These are phyloP conservation scores for Adelges cooleyi DNA, from an alignment of 1,140 invertebrate species.

Conservation along the genomic window DNA sequence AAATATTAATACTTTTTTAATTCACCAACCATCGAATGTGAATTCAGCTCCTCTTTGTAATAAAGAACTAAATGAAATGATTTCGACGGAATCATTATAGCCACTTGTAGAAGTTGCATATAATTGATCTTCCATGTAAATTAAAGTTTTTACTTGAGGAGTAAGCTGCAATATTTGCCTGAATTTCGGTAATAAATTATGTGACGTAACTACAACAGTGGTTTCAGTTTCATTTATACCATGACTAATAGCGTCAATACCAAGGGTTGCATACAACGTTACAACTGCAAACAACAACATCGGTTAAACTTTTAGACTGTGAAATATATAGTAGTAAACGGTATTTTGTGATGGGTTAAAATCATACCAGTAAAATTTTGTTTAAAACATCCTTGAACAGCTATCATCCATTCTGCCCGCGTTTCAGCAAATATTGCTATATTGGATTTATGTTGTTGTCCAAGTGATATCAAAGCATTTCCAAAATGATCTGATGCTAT, in stretches of 20 bases:
- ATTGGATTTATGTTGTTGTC: constrained; percentile 53
- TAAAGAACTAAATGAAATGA: constrained; percentile 51
- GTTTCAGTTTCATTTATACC: constrained; percentile 95
- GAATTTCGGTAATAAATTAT: constrained; percentile 81
- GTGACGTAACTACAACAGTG: constrained; percentile 74
- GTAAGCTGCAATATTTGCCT: constrained; percentile 58
- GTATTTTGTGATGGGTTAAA: too few species aligned
- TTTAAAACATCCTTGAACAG: constrained; percentile 86
- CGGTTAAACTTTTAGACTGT: too few species aligned
- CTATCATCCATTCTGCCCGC: constrained; percentile 91
- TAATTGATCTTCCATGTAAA: constrained; percentile 82
- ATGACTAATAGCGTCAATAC: constrained; percentile 89
- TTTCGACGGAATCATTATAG: constrained; percentile 53
- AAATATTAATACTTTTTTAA: neutral
- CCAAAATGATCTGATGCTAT: constrained; percentile 61
- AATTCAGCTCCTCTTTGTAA: constrained; percentile 37
- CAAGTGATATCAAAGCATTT: constrained; percentile 57
- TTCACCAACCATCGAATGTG: neutral
- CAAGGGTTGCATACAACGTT: constrained; percentile 92
- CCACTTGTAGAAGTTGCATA: constrained; percentile 52
- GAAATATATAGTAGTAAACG: too few species aligned
- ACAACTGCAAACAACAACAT: constrained; percentile 78
- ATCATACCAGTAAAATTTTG: constrained; percentile 67
- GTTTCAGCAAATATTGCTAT: constrained; percentile 95
- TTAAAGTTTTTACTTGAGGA: constrained; percentile 59